Conservation (phyloP, 2,113 vertebrate species). For the Maccullochella peelii region DNA sequence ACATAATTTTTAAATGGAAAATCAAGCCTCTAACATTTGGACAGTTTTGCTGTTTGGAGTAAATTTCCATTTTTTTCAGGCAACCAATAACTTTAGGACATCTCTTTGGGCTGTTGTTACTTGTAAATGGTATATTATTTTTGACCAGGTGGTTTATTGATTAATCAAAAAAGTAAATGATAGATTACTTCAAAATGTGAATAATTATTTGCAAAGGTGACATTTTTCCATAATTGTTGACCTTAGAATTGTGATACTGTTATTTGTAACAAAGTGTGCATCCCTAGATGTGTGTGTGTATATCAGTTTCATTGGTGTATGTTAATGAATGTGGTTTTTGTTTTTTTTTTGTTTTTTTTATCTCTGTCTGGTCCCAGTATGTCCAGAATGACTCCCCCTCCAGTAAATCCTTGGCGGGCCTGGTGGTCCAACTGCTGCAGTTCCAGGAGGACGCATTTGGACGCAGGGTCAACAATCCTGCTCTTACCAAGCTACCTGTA, state of each 20-base stretch:
- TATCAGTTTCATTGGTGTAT: background rate
- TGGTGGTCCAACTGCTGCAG: constrained; percentile 96
- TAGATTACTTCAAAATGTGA: background rate
- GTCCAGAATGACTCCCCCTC: constrained; percentile 97
- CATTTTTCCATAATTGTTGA: background rate
- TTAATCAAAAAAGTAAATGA: background rate
- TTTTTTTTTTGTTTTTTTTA: background rate
- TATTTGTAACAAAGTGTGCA: background rate
- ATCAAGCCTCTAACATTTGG: background rate
- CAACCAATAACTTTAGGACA: background rate
- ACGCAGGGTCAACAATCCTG: constrained; percentile 96
- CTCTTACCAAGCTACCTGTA: constrained; percentile 97
- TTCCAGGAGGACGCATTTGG: constrained; percentile 99
- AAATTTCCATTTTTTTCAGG: background rate
- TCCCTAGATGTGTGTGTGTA: background rate
- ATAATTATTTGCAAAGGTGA: background rate
- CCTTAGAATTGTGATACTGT: background rate
- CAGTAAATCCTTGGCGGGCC: constrained; percentile 92
- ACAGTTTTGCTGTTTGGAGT: background rate
- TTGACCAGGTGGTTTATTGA: too few species aligned
- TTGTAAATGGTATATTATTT: background rate
- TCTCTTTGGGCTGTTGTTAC: background rate
- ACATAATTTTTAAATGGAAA: background rate
- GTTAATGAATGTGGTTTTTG: constrained; percentile 3
- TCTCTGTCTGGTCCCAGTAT: constrained; percentile 81